These are phyloP conservation scores for Gambusia holbrooki DNA, from an alignment of 2,113 vertebrate genomes.

Conservation along the genomic window DNA sequence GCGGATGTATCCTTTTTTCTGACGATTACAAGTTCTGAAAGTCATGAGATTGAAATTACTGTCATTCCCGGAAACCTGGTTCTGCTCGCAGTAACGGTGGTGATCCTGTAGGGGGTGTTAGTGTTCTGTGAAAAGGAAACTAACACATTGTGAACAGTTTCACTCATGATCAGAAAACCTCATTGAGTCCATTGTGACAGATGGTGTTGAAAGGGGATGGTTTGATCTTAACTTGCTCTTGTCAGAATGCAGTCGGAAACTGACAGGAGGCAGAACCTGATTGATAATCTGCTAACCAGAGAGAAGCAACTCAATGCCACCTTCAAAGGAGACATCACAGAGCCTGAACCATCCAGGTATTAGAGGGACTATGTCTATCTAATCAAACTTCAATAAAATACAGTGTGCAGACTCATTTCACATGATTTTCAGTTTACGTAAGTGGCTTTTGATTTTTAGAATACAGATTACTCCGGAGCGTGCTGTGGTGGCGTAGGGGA, in stretches of 20 bases:
- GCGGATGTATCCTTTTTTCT: conserved; percentile 87
- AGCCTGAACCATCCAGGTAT: conserved; percentile 81
- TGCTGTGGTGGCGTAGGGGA: too few species aligned
- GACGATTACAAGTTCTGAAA: not conserved
- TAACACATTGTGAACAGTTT: not conserved
- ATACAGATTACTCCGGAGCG: not conserved
- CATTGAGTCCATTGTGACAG: not conserved
- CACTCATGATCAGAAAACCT: not conserved
- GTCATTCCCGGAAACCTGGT: not conserved
- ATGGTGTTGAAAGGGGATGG: not conserved
- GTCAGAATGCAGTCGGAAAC: conserved; percentile 93
- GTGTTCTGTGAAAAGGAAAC: conserved; percentile 45
- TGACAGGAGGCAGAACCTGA: conserved; percentile 91
- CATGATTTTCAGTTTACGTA: too few species aligned
- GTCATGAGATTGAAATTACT: conserved; percentile 28
- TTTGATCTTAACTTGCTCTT: conserved; percentile 51
- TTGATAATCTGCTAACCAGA: conserved; percentile 91
- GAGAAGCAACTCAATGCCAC: conserved; percentile 89
- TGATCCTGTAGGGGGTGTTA: conserved; percentile 64
- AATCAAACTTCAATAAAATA: not conserved
- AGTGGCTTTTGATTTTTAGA: not conserved
- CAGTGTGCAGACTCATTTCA: too few species aligned
- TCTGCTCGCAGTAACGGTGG: conserved; percentile 22
- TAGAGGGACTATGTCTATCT: not conserved
- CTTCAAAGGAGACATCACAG: conserved; percentile 85